phyloP scores from a whole-genome alignment of 2,113 vertebrate genomes.

The Peromyscus californicus region DNA sequence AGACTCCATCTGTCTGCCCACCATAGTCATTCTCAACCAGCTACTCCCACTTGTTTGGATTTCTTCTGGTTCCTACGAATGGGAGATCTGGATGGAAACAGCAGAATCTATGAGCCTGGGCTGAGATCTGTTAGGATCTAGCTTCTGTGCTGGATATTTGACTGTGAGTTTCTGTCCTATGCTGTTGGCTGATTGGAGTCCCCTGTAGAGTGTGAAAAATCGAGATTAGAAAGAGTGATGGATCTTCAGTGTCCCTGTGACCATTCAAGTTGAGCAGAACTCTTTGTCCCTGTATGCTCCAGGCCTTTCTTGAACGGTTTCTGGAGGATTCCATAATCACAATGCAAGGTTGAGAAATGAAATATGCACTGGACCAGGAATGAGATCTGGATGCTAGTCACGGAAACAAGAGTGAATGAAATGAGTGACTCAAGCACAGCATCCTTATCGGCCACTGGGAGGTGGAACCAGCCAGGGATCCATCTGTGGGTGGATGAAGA shows the following conservation, averaged over 20 bases:
- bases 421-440: background rate
- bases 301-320: background rate
- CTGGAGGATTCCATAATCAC: background rate
- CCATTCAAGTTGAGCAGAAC: background rate
- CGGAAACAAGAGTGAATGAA: background rate
- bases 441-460: background rate
- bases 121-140: background rate
- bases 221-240: background rate
- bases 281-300: too few relatives aligned
- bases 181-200: background rate
- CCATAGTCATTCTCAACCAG: too few relatives aligned
- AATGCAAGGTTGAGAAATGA: background rate
- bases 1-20: background rate
- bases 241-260: fast-evolving
- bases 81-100: background rate
- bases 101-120: background rate
- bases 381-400: background rate
- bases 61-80: background rate
- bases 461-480: background rate
- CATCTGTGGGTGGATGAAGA: background rate
- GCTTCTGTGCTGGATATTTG: background rate
- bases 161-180: background rate
- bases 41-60: background rate
- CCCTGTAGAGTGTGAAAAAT: background rate
- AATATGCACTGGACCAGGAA: background rate